A percentile compares a stretch with the other conserved stretches of the same genome.
Conservation (phyloP, 2,113 vertebrate species). For the Mastomys coucha region DNA sequence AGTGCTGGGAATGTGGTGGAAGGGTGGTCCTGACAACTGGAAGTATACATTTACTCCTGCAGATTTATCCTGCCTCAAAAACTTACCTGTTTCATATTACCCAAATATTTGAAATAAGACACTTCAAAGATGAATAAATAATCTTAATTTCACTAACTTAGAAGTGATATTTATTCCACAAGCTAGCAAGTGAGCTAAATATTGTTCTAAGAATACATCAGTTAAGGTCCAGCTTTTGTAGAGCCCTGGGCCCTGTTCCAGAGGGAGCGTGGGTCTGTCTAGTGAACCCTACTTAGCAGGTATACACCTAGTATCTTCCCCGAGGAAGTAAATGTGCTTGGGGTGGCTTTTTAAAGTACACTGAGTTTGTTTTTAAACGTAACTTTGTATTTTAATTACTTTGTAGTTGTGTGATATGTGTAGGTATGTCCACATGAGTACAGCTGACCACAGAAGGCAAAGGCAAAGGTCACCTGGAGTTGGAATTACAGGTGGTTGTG, state of each 20-base stretch:
- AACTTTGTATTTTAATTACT: neutral
- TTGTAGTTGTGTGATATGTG: neutral
- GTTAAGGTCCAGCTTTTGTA: neutral
- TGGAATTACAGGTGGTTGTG: neutral
- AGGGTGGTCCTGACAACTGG: neutral
- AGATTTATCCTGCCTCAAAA: constrained; percentile 34
- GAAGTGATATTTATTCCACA: constrained; percentile 34
- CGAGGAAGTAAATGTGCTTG: constrained; percentile 25
- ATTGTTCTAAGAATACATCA: neutral
- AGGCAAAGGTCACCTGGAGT: neutral
- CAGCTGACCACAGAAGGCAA: neutral
- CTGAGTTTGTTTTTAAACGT: neutral
- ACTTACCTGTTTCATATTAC: neutral
- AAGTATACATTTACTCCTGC: neutral
- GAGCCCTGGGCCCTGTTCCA: neutral
- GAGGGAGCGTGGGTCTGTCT: neutral
- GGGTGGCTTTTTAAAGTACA: neutral
- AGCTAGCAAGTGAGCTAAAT: neutral
- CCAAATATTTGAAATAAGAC: neutral
- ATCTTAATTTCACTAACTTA: constrained; percentile 8
- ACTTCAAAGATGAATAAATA: constrained; percentile 35
- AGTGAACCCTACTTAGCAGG: neutral
- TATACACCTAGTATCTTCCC: neutral
- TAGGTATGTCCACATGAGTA: no score
- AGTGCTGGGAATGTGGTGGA: neutral